These are phyloP conservation scores for Lathamus discolor DNA, from an alignment of 2,113 vertebrate genomes.

Conservation along the genomic window DNA sequence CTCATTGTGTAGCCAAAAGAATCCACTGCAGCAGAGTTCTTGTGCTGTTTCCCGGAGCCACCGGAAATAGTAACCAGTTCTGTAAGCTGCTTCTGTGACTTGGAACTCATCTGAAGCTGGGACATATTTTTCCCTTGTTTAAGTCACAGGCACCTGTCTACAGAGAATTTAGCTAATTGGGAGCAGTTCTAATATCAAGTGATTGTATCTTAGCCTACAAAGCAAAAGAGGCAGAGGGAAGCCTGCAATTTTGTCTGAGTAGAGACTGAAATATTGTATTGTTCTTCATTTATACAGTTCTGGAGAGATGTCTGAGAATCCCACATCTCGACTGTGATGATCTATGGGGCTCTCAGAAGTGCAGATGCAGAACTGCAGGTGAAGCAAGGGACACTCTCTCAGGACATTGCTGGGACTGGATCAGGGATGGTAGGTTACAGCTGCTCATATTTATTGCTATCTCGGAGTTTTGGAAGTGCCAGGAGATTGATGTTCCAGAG, in stretches of 20 bases:
- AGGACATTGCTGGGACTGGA: not conserved
- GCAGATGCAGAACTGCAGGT: not conserved
- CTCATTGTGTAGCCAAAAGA: not conserved
- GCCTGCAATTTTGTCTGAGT: not conserved
- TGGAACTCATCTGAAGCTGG: not conserved
- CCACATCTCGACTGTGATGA: not conserved
- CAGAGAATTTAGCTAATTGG: not conserved
- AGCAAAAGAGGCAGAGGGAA: not conserved
- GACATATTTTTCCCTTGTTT: not conserved
- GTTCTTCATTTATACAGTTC: not conserved
- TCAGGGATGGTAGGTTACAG: not conserved
- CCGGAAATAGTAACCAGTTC: not conserved
- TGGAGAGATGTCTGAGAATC: not conserved
- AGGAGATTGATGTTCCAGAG: not conserved
- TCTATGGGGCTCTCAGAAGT: not conserved
- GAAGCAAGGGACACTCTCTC: not conserved
- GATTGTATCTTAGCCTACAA: not conserved
- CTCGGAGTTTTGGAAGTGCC: not conserved
- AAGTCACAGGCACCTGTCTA: not conserved
- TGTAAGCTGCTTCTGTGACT: constrained; percentile 13
- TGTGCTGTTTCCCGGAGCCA: not conserved
- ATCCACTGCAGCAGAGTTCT: not conserved
- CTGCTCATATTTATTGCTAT: not conserved
- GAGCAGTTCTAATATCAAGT: not conserved
- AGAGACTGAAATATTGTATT: not conserved